Evolutionary conservation across 2,113 vertebrate genomes (phyloP).

Genomic region (Eulemur macaco): DNA sequence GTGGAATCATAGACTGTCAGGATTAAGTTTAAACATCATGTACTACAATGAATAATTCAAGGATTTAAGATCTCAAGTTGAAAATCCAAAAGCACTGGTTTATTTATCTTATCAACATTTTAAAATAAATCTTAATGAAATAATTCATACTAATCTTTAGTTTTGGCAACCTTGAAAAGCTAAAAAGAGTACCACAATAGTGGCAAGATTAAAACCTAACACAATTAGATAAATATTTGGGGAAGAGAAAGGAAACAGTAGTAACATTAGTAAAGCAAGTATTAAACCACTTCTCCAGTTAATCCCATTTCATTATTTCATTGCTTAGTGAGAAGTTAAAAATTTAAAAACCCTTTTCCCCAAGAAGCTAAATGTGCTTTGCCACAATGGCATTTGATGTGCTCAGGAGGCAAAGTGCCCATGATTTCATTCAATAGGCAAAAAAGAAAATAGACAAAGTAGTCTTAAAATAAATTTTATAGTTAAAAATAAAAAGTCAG

Average conservation of each 20-base stretch:
- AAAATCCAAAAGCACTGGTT: background rate
- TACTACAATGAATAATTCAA: background rate
- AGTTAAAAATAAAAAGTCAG: background rate
- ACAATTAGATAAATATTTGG: slow-evolving; percentile 1
- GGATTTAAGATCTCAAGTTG: background rate
- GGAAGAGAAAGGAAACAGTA: background rate
- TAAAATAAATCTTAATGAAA: slow-evolving; percentile 26
- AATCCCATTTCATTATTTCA: background rate
- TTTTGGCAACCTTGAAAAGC: background rate
- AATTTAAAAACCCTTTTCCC: background rate
- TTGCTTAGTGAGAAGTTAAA: slow-evolving; percentile 16
- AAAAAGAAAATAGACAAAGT: slow-evolving; percentile 46
- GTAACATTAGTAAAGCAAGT: background rate
- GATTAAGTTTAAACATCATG: background rate
- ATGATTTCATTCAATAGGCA: slow-evolving; percentile 56
- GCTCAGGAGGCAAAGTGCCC: slow-evolving; percentile 34
- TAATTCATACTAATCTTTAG: slow-evolving; percentile 49
- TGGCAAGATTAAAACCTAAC: background rate
- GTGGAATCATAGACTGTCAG: background rate
- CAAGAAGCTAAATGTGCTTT: slow-evolving; percentile 44
- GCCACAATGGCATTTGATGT: slow-evolving; percentile 46
- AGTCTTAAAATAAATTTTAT: slow-evolving; percentile 46
- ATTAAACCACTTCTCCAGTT: background rate
- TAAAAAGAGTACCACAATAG: background rate
- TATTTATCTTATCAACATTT: slow-evolving; percentile 1